Base-by-base conservation (phyloP, 2,113 vertebrate genomes). In the rabbit (Oryctolagus cuniculus) region DNA sequence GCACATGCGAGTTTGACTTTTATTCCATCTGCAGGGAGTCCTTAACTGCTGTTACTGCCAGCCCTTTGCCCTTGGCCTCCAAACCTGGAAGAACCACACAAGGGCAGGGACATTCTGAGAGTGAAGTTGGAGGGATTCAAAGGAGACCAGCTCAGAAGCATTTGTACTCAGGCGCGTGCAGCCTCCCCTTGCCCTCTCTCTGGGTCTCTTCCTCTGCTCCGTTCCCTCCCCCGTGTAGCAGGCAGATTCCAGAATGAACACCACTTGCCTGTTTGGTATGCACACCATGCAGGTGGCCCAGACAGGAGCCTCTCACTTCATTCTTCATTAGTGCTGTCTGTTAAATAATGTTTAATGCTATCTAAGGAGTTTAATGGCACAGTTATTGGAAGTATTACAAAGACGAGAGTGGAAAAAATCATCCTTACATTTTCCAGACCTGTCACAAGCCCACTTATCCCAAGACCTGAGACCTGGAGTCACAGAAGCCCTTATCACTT, bases 1-100 rank as follows among this genome's bases (percentile, higher is more conserved):
- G 96, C 89, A 87, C 93, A 78, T 67, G 93, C 70, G 94, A 87
- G 93, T 93, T 97, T 96, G 90, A 74, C 94, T 98, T 97, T 89
- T 97, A 96, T 98, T 98, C 96, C 97, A 87, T 95, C 97, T 90
- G n/a, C 70, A 90, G 75, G 31, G 96, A 94, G 94, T 92, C 91
- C 97, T 97, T 96, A 96, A 93, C 96, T 98, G 97, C 96, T 97
- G 96, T 96, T 93, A 88, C 1, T 78, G 61, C 74, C 63, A 97
- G 97, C 82, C 75, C 95, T 97, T 97, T 96, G 97, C 89, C 87
- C 92, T n/a, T 21, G 25, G 86, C 75, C 97, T 97, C 96, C 79
- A 96, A 96, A 87, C 34, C 64, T 87, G 0, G 84, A 94, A 89
- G 90, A 75, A 91, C 0, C 44, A 90, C 72, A 90, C 94, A 95